Conservation (phyloP, 1,140 invertebrate species). For the Sminthurinus signatus region DNA sequence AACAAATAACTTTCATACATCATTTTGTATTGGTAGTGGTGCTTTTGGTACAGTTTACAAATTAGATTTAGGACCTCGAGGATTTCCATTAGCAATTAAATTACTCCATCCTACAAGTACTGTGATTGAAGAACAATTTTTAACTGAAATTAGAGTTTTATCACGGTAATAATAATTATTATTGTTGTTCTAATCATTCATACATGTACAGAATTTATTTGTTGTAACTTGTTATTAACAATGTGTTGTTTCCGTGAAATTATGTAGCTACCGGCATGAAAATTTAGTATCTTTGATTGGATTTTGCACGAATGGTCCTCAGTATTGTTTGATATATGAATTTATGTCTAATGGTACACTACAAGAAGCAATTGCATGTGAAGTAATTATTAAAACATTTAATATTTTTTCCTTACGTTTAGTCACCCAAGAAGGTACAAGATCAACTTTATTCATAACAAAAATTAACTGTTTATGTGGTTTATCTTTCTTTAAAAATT, state of each 20-base stretch:
- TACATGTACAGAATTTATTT: no score
- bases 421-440: constrained; percentile 84
- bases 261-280: constrained; percentile 55
- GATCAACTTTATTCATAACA: constrained; percentile 85
- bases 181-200: no score
- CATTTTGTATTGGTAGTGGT: constrained; percentile 54
- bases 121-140: constrained; percentile 54
- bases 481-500: constrained; percentile 81
- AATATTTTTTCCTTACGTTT: constrained; percentile 75
- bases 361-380: constrained; percentile 52
- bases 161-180: constrained; percentile 44
- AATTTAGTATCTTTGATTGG: constrained; percentile 62
- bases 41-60: constrained; percentile 62
- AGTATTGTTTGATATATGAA: constrained; percentile 59
- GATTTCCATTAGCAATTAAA: constrained; percentile 55
- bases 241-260: no score
- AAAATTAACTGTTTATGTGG: constrained; percentile 92
- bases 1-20: constrained; percentile 42
- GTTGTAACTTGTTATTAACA: no score
- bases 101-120: constrained; percentile 49
- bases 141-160: constrained; percentile 56
- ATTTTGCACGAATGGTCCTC: constrained; percentile 49
- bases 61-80: constrained; percentile 48
- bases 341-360: constrained; percentile 64
- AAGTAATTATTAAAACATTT: neutral